phyloP scores from a whole-genome alignment of 2,797 vertebrate species.

The Pangasius larnaudii region DNA sequence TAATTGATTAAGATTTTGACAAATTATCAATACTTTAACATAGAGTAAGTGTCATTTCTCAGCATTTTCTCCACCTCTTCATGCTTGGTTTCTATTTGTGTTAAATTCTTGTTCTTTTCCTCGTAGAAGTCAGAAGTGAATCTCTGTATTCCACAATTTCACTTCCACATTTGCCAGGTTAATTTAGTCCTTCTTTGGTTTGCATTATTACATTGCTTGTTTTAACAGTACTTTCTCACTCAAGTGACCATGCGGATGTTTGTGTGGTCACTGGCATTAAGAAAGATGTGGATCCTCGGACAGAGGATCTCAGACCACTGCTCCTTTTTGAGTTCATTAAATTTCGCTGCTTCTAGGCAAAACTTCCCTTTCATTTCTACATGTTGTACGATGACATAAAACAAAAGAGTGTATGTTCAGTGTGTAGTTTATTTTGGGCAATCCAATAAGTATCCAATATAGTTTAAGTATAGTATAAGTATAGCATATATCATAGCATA shows the following conservation, averaged over 20 bases:
- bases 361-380: no score
- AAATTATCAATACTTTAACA: not conserved
- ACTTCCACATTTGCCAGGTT: not conserved
- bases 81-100: not conserved
- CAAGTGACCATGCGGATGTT: not conserved
- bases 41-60: not conserved
- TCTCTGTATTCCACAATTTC: not conserved
- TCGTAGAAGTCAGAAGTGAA: not conserved
- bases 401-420: not conserved
- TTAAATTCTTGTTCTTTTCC: not conserved
- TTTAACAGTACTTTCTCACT: not conserved
- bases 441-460: not conserved
- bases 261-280: not conserved
- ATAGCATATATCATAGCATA: no score
- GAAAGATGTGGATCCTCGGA: not conserved
- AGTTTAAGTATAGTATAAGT: no score
- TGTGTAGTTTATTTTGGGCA: not conserved
- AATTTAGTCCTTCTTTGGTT: not conserved
- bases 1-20: not conserved
- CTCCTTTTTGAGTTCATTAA: not conserved
- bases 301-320: not conserved
- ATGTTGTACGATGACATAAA: not conserved
- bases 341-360: not conserved
- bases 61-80: not conserved
- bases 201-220: not conserved